These are phyloP conservation scores for Pomatostomus ruficeps DNA, from an alignment of 2,113 vertebrate species.

Conservation along the genomic window DNA sequence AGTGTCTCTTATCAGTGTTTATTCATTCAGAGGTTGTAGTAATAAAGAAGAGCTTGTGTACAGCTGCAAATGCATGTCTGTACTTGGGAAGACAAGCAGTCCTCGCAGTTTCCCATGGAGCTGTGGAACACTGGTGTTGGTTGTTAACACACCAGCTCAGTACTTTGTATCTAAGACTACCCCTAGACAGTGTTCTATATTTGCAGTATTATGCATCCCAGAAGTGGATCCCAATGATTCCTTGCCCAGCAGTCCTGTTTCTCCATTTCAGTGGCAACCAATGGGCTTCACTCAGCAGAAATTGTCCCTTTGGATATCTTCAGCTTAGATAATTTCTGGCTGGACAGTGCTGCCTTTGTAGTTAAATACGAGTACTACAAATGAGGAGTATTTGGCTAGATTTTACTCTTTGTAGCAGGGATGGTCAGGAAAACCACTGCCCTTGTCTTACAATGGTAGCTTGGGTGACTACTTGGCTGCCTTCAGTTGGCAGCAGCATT, in stretches of 20 bases:
- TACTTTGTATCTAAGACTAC: neutral
- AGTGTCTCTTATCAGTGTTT: conserved; percentile 22
- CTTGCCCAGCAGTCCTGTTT: neutral
- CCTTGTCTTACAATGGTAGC: neutral
- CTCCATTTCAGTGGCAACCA: neutral
- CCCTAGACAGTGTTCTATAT: neutral
- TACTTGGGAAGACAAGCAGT: neutral
- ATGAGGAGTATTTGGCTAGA: neutral
- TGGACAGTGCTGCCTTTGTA: neutral
- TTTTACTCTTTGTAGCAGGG: neutral
- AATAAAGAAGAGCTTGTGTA: neutral
- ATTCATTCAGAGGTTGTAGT: conserved; percentile 6
- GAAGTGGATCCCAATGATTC: neutral
- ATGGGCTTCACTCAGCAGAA: neutral
- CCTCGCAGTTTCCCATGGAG: neutral
- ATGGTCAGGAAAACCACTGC: neutral
- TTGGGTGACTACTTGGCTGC: neutral
- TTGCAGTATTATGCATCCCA: neutral
- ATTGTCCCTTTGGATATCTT: neutral
- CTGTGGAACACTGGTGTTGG: neutral
- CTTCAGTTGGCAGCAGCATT: neutral
- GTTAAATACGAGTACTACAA: neutral
- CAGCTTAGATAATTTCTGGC: neutral
- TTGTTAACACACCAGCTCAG: neutral
- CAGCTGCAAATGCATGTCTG: neutral